phyloP scores from a whole-genome alignment of 2,797 vertebrate species.

The Thamnophis elegans region DNA sequence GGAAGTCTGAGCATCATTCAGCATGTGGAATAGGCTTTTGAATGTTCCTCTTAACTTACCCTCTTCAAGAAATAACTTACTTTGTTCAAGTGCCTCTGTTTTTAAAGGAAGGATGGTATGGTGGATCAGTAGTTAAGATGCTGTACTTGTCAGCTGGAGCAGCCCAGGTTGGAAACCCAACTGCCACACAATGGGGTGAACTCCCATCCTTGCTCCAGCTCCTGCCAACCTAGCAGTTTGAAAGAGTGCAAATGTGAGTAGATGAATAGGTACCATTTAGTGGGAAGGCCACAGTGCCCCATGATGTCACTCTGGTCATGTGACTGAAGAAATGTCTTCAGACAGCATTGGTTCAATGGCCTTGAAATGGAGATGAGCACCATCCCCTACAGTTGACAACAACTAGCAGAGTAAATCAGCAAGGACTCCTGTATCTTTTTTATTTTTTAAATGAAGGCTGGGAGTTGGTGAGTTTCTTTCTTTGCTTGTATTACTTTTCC shows the following conservation, averaged over 20 bases:
- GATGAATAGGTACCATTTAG: background rate
- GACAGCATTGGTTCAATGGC: background rate
- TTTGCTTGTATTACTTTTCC: conserved; percentile 43
- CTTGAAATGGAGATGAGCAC: background rate
- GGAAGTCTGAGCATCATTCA: conserved; percentile 50
- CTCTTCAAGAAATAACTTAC: conserved; percentile 20
- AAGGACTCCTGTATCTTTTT: background rate
- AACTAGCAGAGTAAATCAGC: background rate
- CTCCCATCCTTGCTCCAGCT: background rate
- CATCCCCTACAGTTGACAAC: no score
- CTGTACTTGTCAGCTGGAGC: background rate
- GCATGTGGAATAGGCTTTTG: conserved; percentile 49
- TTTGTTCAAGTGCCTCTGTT: conserved; percentile 46
- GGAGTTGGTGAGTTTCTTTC: background rate
- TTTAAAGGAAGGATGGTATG: conserved; percentile 13
- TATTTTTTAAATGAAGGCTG: conserved; percentile 32
- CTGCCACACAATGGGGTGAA: background rate
- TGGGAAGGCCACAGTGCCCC: background rate
- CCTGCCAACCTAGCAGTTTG: background rate
- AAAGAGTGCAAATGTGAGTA: background rate
- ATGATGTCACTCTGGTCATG: background rate
- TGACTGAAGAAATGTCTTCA: background rate
- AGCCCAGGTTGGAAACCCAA: background rate
- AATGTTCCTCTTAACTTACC: conserved; percentile 33
- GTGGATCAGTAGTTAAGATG: background rate